Base-by-base conservation (phyloP, 1,140 invertebrate species). In the Zeugodacus cucurbitae region DNA sequence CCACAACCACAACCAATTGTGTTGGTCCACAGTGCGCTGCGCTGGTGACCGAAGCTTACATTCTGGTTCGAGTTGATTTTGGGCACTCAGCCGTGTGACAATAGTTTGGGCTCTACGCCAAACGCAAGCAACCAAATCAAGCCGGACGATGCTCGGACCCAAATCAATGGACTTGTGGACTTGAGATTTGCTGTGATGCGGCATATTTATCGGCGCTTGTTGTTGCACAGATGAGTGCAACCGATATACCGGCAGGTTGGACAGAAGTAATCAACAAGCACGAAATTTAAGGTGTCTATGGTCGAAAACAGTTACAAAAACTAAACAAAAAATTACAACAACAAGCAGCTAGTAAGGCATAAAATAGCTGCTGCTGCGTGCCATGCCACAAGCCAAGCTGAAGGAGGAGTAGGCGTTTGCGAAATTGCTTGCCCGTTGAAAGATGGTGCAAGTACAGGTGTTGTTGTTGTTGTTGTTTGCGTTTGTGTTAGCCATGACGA, bases 41-140 rank as follows among this genome's bases (percentile, higher is more conserved):
- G 34, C 22, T 14, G 7, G 37, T 44, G 41, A 44, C 37, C 41
- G 44, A 7, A n/a, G 62, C 48, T 54, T 11, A 11, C 48, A 20
- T 17, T 20, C 48, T 11, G 48, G n/a, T 8, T 62, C 58, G 58
- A 62, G 48, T 54, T 54, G 48, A 26, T 62, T 62, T 41, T 26
- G 57, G 59, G 34, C 37, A 67, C n/a, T 64, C 41, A 70, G 88
- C 89, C 89, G 90, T 90, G 91, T 92, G 90, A 91, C 90, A 91
- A 89, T 90, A 90, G 89, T 82, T 86, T 86, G 44, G 82, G 67
- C 67, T 14, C 34, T 41, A 32, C 17, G 32, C 67, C 67, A 74
- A 74, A 22, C 17, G 17, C 67, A 17, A 20, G 34, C 64, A 32
- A 67, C 11, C 26, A 29, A 32, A 20, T 29, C 64, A 67, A 34